Percentiles rank a stretch among this genome's conserved stretches.
phyloP scores from a whole-genome alignment of 2,797 vertebrate species.

The Pipistrellus kuhlii region DNA sequence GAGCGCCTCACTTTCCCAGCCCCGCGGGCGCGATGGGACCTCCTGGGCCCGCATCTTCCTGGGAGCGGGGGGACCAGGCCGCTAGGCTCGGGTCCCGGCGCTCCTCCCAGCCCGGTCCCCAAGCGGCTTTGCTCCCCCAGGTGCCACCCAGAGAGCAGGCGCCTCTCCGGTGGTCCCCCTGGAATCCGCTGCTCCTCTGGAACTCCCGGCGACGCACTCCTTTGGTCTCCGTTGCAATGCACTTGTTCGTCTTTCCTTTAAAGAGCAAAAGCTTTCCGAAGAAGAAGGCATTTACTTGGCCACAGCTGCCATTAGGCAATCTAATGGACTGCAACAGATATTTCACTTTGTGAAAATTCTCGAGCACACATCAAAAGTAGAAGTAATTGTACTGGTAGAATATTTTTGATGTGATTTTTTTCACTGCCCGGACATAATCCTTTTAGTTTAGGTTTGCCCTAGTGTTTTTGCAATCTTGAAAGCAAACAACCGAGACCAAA shows the following conservation, averaged over 20 bases:
- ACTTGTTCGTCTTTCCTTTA: neutral
- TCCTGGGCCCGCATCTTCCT: neutral
- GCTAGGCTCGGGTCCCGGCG: neutral
- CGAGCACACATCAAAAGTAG: neutral
- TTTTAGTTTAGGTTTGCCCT: neutral
- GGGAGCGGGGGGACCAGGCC: neutral
- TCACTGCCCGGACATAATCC: neutral
- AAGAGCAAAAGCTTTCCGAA: conserved; percentile 25
- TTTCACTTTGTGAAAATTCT: neutral
- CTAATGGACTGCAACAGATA: conserved; percentile 38
- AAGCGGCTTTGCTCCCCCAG: neutral
- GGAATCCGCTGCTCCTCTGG: neutral
- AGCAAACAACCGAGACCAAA: conserved; percentile 8
- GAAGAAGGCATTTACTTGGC: conserved; percentile 20
- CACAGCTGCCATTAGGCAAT: conserved; percentile 22
- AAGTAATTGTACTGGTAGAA: neutral
- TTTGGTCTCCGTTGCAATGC: neutral
- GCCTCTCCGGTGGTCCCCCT: neutral
- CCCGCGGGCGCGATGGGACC: neutral
- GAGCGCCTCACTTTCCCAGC: neutral
- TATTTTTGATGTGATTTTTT: conserved; percentile 34
- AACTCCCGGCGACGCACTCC: neutral
- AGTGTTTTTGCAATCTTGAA: neutral
- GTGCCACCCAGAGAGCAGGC: neutral
- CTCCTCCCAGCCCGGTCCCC: neutral